These are phyloP conservation scores for Laothoe populi DNA, from an alignment of 2,888 invertebrate species.

Conservation along the genomic window DNA sequence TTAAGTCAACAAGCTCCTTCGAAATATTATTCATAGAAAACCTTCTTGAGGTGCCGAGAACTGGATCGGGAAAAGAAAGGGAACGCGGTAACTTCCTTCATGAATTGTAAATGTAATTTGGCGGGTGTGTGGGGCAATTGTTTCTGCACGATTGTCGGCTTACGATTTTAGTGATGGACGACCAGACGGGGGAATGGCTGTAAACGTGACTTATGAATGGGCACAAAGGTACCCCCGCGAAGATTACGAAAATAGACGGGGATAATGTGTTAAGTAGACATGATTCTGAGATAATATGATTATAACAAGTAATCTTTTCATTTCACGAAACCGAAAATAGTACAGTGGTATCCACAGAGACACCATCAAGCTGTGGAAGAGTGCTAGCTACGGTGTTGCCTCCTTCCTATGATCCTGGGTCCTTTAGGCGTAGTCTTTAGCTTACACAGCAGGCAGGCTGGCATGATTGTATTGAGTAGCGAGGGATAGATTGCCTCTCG, in stretches of 20 bases:
- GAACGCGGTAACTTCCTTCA: conserved; percentile 73
- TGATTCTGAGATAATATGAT: no score
- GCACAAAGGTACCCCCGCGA: background rate
- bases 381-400: no score
- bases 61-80: conserved; percentile 49
- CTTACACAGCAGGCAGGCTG: no score
- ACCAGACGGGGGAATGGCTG: conserved; percentile 29
- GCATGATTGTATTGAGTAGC: no score
- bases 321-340: no score
- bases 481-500: no score
- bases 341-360: no score
- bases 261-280: no score
- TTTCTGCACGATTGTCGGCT: conserved; percentile 65
- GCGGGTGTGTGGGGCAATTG: conserved; percentile 73
- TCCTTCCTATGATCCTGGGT: no score
- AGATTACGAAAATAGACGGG: background rate
- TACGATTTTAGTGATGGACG: conserved; percentile 65
- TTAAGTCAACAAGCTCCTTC: conserved; percentile 80
- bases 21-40: conserved; percentile 82
- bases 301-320: no score
- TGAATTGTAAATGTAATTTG: conserved; percentile 85
- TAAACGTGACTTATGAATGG: conserved; percentile 17
- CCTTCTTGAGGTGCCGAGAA: conserved; percentile 63
- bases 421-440: no score
- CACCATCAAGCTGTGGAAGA: no score